Evolutionary conservation across 1,140 invertebrate genomes (phyloP).

Genomic region (Reticulitermes speratus): DNA sequence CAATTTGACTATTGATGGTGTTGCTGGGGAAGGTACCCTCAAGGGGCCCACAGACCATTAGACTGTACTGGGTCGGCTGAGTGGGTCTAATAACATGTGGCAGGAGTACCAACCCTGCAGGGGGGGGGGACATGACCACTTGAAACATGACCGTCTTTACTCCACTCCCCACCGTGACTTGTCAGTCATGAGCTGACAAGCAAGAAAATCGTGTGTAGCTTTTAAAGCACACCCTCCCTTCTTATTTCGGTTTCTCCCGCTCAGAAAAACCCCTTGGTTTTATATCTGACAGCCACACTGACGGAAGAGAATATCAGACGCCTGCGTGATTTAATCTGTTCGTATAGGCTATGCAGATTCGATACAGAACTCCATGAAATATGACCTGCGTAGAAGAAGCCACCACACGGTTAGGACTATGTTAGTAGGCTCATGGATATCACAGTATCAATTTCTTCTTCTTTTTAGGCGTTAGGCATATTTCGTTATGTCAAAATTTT

Average conservation of each 20-base stretch:
- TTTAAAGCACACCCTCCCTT: not conserved
- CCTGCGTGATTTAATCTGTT: not conserved
- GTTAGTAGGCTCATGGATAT: too few species aligned
- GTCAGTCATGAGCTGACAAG: not conserved
- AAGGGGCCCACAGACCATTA: not conserved
- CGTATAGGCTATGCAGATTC: not conserved
- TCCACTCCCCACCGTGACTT: not conserved
- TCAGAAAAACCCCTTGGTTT: not conserved
- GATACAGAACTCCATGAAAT: too few species aligned
- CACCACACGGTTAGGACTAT: too few species aligned
- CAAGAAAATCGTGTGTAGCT: not conserved
- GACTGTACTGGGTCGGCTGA: not conserved
- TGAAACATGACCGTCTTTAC: not conserved
- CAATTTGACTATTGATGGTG: not conserved
- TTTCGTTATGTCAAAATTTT: too few species aligned
- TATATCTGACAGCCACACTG: too few species aligned
- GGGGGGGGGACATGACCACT: not conserved
- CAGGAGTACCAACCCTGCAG: not conserved
- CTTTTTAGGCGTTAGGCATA: too few species aligned
- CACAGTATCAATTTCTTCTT: too few species aligned
- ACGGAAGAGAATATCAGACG: not conserved
- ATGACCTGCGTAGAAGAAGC: too few species aligned
- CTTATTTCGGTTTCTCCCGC: not conserved
- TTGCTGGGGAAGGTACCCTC: not conserved
- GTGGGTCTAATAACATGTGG: slow-evolving; percentile 5